These are phyloP conservation scores for Syngnathoides biaculeatus DNA, from an alignment of 2,113 vertebrate genomes.

Conservation along the genomic window DNA sequence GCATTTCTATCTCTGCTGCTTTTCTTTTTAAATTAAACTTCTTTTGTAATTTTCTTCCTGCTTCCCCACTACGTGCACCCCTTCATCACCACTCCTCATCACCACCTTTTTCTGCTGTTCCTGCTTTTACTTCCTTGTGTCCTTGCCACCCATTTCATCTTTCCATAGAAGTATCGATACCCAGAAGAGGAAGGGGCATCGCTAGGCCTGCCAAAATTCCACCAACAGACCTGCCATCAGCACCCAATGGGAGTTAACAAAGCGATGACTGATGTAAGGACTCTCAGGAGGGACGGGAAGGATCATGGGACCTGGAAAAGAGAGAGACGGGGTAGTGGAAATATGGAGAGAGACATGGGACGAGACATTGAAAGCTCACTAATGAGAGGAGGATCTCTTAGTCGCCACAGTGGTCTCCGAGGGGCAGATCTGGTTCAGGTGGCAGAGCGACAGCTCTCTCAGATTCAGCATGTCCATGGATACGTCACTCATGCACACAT, in stretches of 20 bases:
- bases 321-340: slow-evolving; percentile 27
- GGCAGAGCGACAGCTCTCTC: slow-evolving; percentile 89
- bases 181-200: slow-evolving; percentile 67
- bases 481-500: slow-evolving; percentile 91
- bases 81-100: slow-evolving; percentile 4
- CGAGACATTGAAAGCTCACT: slow-evolving; percentile 42
- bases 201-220: slow-evolving; percentile 59
- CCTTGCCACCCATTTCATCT: background rate
- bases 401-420: slow-evolving; percentile 67
- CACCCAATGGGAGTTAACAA: slow-evolving; percentile 53
- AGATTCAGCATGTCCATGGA: slow-evolving; percentile 91
- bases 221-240: slow-evolving; percentile 61
- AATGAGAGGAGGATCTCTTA: slow-evolving; percentile 49
- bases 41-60: slow-evolving; percentile 12
- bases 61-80: background rate
- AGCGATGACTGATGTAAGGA: slow-evolving; percentile 56
- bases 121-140: background rate
- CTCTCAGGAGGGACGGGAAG: slow-evolving; percentile 29
- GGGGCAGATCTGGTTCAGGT: slow-evolving; percentile 91
- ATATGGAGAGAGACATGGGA: slow-evolving; percentile 37
- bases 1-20: background rate
- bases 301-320: slow-evolving; percentile 20
- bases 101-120: background rate
- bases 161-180: slow-evolving; percentile 62
- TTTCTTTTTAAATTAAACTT: no score